Evolutionary conservation across 2,888 invertebrate genomes (phyloP), one percentile per base, ranked within the genome.

Genomic region (Teinopalpus imperialis): DNA sequence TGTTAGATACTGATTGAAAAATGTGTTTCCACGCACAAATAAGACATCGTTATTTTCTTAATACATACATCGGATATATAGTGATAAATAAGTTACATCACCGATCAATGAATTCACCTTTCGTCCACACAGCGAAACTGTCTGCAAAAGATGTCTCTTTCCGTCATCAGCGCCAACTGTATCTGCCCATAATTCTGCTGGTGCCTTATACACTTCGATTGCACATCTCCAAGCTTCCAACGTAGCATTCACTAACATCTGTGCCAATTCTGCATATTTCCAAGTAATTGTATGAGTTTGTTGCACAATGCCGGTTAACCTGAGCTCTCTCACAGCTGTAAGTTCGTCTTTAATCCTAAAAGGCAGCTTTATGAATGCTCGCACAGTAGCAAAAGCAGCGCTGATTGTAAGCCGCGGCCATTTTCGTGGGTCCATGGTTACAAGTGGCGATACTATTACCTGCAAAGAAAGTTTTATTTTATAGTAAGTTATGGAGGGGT

Each of bases 61-160:
- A n/a, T n/a, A n/a, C n/a, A n/a, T n/a, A n/a, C n/a, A n/a, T n/a
- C n/a, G n/a, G n/a, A n/a, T n/a, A n/a, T n/a, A n/a, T n/a, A n/a
- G n/a, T n/a, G n/a, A n/a, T n/a, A n/a, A n/a, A n/a, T n/a, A n/a
- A n/a, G n/a, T n/a, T n/a, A n/a, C n/a, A n/a, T n/a, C n/a, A n/a
- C n/a, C n/a, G n/a, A n/a, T n/a, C n/a, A n/a, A n/a, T 12, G 1
- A 40, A 39, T 7, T 7, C 18, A 82, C 88, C 82, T 94, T 94
- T 51, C 94, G 82, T 1, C 94, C 94, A 63, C 93, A 93, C 13
- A 93, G 80, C 0, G 93, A 92, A 7, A 92, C 90, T 0, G 91
- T 92, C 63, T 93, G 93, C 44, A 92, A 60, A 27, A 90, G 70
- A 63, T 91, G 90, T 12, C 89, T 81, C 31, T 82, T 81, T 1